These are phyloP conservation scores for Scortum barcoo DNA, from an alignment of 2,113 vertebrate genomes.

Conservation along the genomic window DNA sequence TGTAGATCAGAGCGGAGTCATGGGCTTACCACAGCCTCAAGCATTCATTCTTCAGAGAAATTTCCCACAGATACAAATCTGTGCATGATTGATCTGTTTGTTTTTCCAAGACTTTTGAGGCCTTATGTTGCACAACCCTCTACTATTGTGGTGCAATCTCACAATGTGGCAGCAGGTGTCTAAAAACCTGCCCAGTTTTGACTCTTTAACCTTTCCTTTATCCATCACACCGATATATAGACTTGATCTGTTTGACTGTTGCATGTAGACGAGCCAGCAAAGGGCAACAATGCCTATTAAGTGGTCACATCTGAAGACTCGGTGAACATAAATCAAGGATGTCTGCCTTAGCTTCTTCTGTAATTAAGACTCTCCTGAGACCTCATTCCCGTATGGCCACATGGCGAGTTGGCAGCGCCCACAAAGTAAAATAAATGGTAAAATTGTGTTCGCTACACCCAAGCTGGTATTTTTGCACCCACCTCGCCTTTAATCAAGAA, in stretches of 20 bases:
- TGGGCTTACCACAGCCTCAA: background rate
- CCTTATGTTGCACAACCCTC: background rate
- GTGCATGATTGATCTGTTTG: background rate
- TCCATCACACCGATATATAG: background rate
- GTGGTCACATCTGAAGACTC: conserved; percentile 75
- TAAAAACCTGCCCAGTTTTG: conserved; percentile 1
- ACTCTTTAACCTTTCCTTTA: background rate
- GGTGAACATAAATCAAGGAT: conserved; percentile 73
- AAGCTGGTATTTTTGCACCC: conserved; percentile 83
- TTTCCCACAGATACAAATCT: conserved; percentile 34
- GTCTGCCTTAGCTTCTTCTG: conserved; percentile 70
- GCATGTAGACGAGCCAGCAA: conserved; percentile 35
- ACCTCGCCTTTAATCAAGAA: conserved; percentile 83
- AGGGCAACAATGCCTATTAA: conserved; percentile 73
- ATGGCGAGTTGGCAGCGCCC: conserved; percentile 77
- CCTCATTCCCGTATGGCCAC: conserved; percentile 70
- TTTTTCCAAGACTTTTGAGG: conserved; percentile 13
- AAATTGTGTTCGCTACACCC: conserved; percentile 77
- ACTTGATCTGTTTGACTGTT: conserved; percentile 34
- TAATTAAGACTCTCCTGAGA: conserved; percentile 82
- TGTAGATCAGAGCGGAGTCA: conserved; percentile 20
- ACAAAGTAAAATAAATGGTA: conserved; percentile 78
- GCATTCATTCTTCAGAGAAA: conserved; percentile 18
- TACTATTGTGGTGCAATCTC: background rate
- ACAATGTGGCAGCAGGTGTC: conserved; percentile 30